Evolutionary conservation across 2,797 vertebrate species (phyloP), one percentile per base, ranked within the genome.

Genomic region (Pangasius krempfi): DNA sequence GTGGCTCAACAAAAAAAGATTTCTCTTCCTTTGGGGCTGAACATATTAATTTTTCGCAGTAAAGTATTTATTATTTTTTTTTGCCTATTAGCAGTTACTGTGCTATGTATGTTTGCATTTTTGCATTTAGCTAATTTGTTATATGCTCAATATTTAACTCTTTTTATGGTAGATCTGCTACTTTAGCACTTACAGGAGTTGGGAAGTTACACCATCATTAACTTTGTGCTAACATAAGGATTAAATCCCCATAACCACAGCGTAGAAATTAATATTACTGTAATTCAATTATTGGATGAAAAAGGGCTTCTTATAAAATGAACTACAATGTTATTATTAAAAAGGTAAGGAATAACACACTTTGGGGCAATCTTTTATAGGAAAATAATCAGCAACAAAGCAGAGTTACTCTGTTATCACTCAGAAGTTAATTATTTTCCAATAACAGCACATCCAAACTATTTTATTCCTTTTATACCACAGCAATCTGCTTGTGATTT

Each of bases 181-280:
- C 37, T 60, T 7, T 44, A 62, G 80, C 20, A 30, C 54, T 62
- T n/a, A 33, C 5, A 44, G 13, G 37, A 62, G 62, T 62, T 62
- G 80, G 80, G 56, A 62, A 25, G 58, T 82, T 81, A 78, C 10
- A 81, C 12, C 33, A 40, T 58, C 56, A 27, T 80, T n/a, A 62
- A 82, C 78, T 56, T 37, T 80, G 78, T 16, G 3, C 40, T 47
- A 56, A 44, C 5, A 44, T 40, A 44, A 82, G 9, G 16, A n/a
- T 82, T 60, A 62, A 82, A 82, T 62, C 80, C 2, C 54, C 5
- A 27, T 44, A n/a, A 44, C 22, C 33, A 62, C 58, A 62, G 22
- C 47, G 6, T 40, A 20, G 33, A 60, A 60, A 14, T 40, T 14
- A 60, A 82, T 82, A 44, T 62, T 82, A n/a, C 22, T 82, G 22